Percentiles rank a stretch among this genome's conserved stretches.
phyloP scores from a whole-genome alignment of 1,140 invertebrate genomes.

The Reticulitermes speratus region DNA sequence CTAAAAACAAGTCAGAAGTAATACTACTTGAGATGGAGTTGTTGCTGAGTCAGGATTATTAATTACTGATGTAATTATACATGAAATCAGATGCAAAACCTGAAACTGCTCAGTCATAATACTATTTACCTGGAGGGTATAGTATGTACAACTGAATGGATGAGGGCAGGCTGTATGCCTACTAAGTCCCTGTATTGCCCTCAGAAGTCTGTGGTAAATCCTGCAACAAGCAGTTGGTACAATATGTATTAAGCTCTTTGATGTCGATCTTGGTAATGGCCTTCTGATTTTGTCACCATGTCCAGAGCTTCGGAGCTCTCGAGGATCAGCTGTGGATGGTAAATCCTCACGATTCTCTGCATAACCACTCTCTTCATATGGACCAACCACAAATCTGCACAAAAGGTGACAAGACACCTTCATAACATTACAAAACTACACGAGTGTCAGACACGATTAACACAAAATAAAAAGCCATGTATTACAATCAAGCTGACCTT shows the following conservation, averaged over 20 bases:
- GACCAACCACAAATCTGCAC: slow-evolving; percentile 60
- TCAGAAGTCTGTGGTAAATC: slow-evolving; percentile 14
- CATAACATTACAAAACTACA: background rate
- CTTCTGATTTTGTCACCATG: background rate
- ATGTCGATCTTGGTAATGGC: background rate
- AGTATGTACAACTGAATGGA: slow-evolving; percentile 59
- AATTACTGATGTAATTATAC: too few relatives aligned
- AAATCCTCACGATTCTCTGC: slow-evolving; percentile 29
- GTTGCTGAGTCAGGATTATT: too few relatives aligned
- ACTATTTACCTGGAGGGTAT: slow-evolving; percentile 52
- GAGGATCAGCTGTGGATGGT: background rate
- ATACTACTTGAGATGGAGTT: too few relatives aligned
- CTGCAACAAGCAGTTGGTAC: background rate
- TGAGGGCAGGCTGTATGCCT: slow-evolving; percentile 60
- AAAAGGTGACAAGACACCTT: slow-evolving; percentile 23
- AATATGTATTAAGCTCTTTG: background rate
- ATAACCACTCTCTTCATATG: slow-evolving; percentile 53
- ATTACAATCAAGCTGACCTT: slow-evolving; percentile 45
- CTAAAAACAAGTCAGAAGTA: too few relatives aligned
- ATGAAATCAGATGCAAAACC: too few relatives aligned
- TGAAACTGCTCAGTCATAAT: too few relatives aligned
- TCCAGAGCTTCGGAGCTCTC: background rate
- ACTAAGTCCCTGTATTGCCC: slow-evolving; percentile 51
- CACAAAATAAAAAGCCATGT: background rate
- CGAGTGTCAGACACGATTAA: background rate